Base-by-base conservation (phyloP, 2,888 invertebrate genomes). In the Isoperla grammatica region DNA sequence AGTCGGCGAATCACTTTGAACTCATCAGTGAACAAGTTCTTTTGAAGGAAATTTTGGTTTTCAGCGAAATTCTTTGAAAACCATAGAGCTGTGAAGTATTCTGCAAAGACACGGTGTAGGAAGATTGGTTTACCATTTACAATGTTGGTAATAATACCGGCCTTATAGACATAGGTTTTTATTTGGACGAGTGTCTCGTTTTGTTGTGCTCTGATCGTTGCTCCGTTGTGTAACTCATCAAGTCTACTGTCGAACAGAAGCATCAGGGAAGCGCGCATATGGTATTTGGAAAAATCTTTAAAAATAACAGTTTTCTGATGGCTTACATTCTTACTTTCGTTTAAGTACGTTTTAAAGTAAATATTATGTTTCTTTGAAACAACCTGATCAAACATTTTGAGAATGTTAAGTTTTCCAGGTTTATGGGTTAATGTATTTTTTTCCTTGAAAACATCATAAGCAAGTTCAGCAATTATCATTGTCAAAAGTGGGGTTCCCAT, bases 11-110 rank as follows among this genome's bases (percentile, higher is more conserved):
- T 29, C 6, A 60, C 23, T 56, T 57, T 50, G 39, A 45, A 54
- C 9, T 45, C 56, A 4, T 20, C 39, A 9, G 23, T 50, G 35
- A 39, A 56, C 15, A 59, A 43, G 13, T 54, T 37, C 22, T 57
- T 20, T 20, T 53, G 15, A 1, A 57, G 17, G 15, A 57, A 60
- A 8, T 46, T 12, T 35, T 20, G 13, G n/a, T 55, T 54, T 43
- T 56, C 23, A 19, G 15, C 50, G 17, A 59, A 49, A 29, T 29
- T 29, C 42, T 53, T 12, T 1, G 55, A 37, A 5, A 63, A 49
- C 60, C 61, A 63, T 8, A 37, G n/a, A 1, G 63, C 63, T 4
- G 48, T 54, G 22, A 61, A 63, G 20, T 58, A 63, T 55, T 63
- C 63, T 2, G 58, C 63, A 58, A 61, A 58, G 4, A 56, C 57